Conservation (phyloP, 1,140 invertebrate genomes). For the Bombyx mandarina region DNA sequence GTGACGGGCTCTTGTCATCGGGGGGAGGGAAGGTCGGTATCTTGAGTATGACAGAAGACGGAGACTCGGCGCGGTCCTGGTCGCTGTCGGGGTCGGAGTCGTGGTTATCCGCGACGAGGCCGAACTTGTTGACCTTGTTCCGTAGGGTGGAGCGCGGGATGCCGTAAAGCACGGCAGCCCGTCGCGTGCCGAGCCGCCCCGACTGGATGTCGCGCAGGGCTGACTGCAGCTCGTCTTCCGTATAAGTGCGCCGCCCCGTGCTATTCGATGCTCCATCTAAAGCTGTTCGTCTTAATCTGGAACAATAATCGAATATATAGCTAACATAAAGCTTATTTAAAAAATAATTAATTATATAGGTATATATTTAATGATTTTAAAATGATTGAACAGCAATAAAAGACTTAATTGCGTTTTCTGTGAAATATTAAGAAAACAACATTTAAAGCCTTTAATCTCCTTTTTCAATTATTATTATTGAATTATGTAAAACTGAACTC, state of each 20-base stretch:
- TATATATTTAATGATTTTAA: too few species aligned
- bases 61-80: conserved; percentile 57
- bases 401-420: too few species aligned
- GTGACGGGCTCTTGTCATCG: conserved; percentile 61
- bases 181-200: conserved; percentile 90
- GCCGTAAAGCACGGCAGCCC: conserved; percentile 94
- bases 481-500: too few species aligned
- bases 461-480: too few species aligned
- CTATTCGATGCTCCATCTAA: conserved; percentile 62
- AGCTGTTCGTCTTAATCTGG: conserved; percentile 8
- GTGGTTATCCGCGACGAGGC: conserved; percentile 75
- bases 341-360: too few species aligned
- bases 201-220: conserved; percentile 93
- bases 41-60: conserved; percentile 83
- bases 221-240: conserved; percentile 90
- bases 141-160: conserved; percentile 95
- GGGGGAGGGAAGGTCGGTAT: conserved; percentile 93
- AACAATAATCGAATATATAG: not conserved
- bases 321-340: too few species aligned
- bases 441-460: too few species aligned
- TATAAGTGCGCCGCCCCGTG: conserved; percentile 82
- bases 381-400: too few species aligned
- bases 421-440: too few species aligned
- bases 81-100: conserved; percentile 65
- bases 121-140: conserved; percentile 94